Conservation (phyloP, 2,888 invertebrate species). For the Eupithecia subfuscata region DNA sequence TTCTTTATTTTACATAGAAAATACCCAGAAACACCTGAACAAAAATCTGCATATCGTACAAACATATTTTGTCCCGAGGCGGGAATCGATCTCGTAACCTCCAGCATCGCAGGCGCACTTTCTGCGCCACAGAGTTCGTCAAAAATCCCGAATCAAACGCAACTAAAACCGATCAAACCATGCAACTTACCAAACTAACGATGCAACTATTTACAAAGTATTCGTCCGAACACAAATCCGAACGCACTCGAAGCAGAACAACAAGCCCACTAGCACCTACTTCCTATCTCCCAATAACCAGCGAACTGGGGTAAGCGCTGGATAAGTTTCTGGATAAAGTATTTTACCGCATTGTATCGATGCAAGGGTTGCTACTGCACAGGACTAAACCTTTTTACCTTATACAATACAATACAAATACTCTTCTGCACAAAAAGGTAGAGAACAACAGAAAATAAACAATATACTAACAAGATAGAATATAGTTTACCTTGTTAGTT, state of each 20-base stretch:
- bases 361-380: conserved; percentile 27
- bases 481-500: no score
- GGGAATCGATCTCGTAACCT: no score
- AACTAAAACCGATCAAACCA: neutral
- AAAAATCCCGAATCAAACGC: neutral
- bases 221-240: neutral
- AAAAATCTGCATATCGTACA: no score
- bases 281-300: conserved; percentile 28
- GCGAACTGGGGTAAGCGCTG: conserved; percentile 35
- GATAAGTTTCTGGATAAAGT: conserved; percentile 41
- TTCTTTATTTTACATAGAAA: no score
- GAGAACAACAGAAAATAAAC: no score
- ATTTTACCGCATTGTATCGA: conserved; percentile 36
- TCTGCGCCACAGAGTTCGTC: no score
- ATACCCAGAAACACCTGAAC: no score
- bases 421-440: no score
- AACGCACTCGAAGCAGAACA: conserved; percentile 11
- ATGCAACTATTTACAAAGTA: neutral
- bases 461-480: no score
- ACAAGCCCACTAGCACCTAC: neutral
- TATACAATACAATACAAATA: no score
- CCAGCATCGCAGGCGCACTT: no score
- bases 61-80: no score
- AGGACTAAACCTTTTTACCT: neutral
- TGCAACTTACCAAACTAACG: neutral